Evolutionary conservation across 2,797 vertebrate genomes (phyloP), one percentile per base, ranked within the genome.

Genomic region (Acropternis orthonyx): DNA sequence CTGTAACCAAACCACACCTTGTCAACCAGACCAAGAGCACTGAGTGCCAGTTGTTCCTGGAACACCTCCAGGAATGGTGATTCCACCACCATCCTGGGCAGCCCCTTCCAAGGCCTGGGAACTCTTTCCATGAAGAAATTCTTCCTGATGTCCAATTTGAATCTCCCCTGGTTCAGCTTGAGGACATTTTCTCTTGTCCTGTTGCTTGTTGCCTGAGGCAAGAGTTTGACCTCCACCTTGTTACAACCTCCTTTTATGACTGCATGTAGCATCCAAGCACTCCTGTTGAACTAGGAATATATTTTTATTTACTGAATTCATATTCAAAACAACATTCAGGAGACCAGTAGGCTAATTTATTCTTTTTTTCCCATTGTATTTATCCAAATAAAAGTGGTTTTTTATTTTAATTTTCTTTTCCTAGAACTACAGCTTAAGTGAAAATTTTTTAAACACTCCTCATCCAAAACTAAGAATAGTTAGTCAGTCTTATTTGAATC

Each of bases 221-320:
- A 52, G 56, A 58, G 14, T 39, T 10, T 0, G 0, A 52, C 2
- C 6, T 3, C 4, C 8, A 39, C 14, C 10, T 59, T 34, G 28
- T 23, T 77, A 15, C 14, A 34, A 27, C 17, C 7, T 84, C 24
- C 4, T 65, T 65, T 59, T 26, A 46, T 37, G 22, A 43, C 14
- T 30, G 4, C 39, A 37, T 52, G 67, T 85, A 76, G 4, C 11
- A 48, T 13, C 34, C 28, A 30, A 28, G 16, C 12, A 83, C 48
- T 69, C 16, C 16, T 74, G 15, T 74, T 37, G 28, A 67, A 59
- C 0, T 3, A 72, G 43, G 13, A 63, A 75, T 69, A 39, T 78
- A 22, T 12, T 58, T 54, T 67, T 56, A 54, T 76, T 77, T 68
- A n/a, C 16, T 87, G 75, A 26, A 22, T 73, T 85, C 9, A 15